Evolutionary conservation across 1,140 invertebrate genomes (phyloP).

Genomic region (Drosophila parabipectinata): DNA sequence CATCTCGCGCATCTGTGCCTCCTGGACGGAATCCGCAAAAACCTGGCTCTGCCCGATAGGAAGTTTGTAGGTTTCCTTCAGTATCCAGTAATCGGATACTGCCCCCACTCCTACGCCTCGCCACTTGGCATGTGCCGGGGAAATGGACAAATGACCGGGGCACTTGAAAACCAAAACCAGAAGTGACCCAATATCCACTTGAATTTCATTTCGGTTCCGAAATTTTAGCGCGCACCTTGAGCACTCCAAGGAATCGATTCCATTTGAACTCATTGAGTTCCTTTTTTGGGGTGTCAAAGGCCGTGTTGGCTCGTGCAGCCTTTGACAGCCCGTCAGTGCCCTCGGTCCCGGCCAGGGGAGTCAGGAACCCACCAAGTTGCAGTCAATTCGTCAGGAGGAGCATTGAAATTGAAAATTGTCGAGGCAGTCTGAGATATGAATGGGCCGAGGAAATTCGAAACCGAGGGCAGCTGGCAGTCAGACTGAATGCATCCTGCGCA

Average conservation of each 20-base stretch:
- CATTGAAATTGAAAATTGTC: conserved; percentile 72
- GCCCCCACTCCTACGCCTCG: conserved; percentile 13
- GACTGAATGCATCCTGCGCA: conserved; percentile 44
- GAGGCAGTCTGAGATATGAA: conserved; percentile 49
- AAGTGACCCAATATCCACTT: conserved; percentile 70
- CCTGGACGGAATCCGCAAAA: conserved; percentile 28
- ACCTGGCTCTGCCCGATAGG: not conserved
- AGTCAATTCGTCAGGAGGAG: conserved; percentile 72
- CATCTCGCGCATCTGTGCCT: conserved; percentile 56
- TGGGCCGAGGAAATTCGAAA: conserved; percentile 68
- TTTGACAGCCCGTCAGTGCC: conserved; percentile 39
- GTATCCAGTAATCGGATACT: conserved; percentile 54
- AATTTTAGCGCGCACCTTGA: conserved; percentile 55
- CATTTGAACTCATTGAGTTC: conserved; percentile 4
- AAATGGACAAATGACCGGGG: conserved; percentile 57
- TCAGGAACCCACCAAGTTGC: conserved; percentile 46
- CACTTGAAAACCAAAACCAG: conserved; percentile 70
- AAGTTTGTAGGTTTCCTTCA: conserved; percentile 30
- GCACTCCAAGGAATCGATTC: conserved; percentile 14
- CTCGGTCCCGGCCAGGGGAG: not conserved
- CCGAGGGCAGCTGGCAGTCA: conserved; percentile 48
- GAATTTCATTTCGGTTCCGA: conserved; percentile 70
- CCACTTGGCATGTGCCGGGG: conserved; percentile 77
- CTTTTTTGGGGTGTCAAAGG: conserved; percentile 62
- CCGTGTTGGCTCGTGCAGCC: conserved; percentile 65